Conservation (phyloP, 2,113 vertebrate species). For the Xenopus tropicalis region DNA sequence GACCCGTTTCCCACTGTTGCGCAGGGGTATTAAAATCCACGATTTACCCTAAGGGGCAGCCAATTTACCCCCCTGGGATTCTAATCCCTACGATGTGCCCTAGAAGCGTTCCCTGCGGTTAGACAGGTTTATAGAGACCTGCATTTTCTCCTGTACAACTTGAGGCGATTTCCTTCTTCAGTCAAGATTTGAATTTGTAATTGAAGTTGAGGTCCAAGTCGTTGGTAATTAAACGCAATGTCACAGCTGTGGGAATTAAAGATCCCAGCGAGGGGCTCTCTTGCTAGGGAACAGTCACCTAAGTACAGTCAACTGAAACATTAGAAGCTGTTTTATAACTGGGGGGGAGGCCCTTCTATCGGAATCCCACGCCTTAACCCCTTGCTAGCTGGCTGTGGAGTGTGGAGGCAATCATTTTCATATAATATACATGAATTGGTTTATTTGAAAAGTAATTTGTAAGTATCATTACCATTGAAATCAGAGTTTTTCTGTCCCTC, state of each 20-base stretch:
- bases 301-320: constrained; percentile 26
- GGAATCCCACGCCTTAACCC: constrained; percentile 3
- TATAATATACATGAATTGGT: too few relatives aligned
- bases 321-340: constrained; percentile 40
- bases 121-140: constrained; percentile 29
- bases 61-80: too few relatives aligned
- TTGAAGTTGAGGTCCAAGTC: constrained; percentile 14
- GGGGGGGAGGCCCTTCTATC: constrained; percentile 13
- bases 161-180: constrained; percentile 24
- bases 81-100: too few relatives aligned
- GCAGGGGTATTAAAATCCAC: too few relatives aligned
- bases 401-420: too few relatives aligned
- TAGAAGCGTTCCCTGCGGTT: too few relatives aligned
- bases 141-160: constrained; percentile 27
- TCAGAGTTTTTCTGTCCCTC: too few relatives aligned
- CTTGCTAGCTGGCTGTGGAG: background rate
- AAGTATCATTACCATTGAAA: too few relatives aligned
- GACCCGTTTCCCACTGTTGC: too few relatives aligned
- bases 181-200: constrained; percentile 33
- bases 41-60: too few relatives aligned
- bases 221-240: constrained; percentile 36
- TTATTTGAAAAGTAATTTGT: too few relatives aligned
- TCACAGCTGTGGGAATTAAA: constrained; percentile 42
- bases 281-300: constrained; percentile 1
- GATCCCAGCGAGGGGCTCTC: constrained; percentile 19